Base-by-base conservation (phyloP, 2,888 invertebrate genomes). In the Eristalis arbustorum region DNA sequence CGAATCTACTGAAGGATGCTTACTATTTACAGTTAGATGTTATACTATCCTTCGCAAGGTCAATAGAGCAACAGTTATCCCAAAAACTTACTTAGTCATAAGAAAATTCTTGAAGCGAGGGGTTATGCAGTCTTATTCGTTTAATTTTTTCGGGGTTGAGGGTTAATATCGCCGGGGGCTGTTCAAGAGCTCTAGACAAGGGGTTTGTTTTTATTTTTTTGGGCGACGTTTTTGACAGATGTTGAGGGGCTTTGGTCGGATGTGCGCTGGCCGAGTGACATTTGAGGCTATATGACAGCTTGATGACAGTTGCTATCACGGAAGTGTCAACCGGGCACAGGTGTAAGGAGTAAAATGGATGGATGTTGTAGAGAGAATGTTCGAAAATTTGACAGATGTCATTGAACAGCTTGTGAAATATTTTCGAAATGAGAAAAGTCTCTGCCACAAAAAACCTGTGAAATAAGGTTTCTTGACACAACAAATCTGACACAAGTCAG, bases 71-170 rank as follows among this genome's bases (percentile, higher is more conserved):
- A 49, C 18, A 42, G 62, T 14, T 28, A 28, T 63, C 69, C 61
- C 75, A 67, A 34, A 25, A 69, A 28, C 56, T 66, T 68, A 28
- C 42, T 62, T 23, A 72, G 23, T 31, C n/a, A 49, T 62, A 72
- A 34, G 34, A 34, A 37, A 59, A 23, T 42, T 59, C 57, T 68
- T 40, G 10, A 79, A 80, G 79, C 80, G 56, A 67, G 56, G 72
- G 40, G 73, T 80, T 74, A 79, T 80, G 80, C 68, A 74, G 80
- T 80, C 73, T 80, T 49, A 18, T 49, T 61, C 57, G 10, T 49
- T 31, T 31, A 34, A 34, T 37, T 14, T 25, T 67, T 25, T 22
- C n/a, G n/a, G 11, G 13, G 18, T 25, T 57, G 11, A 6, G 11
- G 37, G 62, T 68, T 57, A 49, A 49, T 49, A 18, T 49, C 18